These are phyloP conservation scores for Diacarnus erythraeanus DNA, from an alignment of 37 sponge, comb jelly and placozoan species.

Conservation along the genomic window DNA sequence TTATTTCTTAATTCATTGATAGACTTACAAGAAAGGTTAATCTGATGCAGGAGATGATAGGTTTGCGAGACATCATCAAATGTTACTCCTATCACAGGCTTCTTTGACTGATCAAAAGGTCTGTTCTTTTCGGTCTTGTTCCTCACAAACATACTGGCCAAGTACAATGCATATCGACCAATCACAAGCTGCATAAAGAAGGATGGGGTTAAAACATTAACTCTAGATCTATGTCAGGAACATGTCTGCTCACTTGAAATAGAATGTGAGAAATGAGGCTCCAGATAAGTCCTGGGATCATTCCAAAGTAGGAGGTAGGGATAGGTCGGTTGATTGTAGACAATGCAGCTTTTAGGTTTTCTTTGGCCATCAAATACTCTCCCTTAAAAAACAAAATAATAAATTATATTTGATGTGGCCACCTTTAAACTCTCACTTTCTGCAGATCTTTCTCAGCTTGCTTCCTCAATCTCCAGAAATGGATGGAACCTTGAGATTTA, in stretches of 20 bases:
- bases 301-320: constrained; percentile 39
- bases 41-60: constrained; percentile 68
- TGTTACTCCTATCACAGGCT: constrained; percentile 36
- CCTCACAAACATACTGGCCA: constrained; percentile 41
- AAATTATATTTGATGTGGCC: too few species aligned
- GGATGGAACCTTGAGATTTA: constrained; percentile 28
- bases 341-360: constrained; percentile 48
- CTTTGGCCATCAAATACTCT: constrained; percentile 29
- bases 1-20: background rate
- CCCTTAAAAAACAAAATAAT: constrained; percentile 29
- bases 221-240: background rate
- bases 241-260: constrained; percentile 24
- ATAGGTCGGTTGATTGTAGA: constrained; percentile 47
- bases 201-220: background rate
- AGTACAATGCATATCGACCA: constrained; percentile 35
- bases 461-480: constrained; percentile 56
- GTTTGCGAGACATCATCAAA: constrained; percentile 39
- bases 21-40: constrained; percentile 59
- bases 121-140: background rate
- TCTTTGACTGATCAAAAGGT: background rate
- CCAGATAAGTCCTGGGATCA: constrained; percentile 56
- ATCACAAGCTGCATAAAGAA: constrained; percentile 24
- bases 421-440: constrained; percentile 11
- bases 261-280: constrained; percentile 41
- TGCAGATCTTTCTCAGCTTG: constrained; percentile 64